phyloP scores from a whole-genome alignment of 2,888 invertebrate species.

The Liopterus haemorrhoidalis region DNA sequence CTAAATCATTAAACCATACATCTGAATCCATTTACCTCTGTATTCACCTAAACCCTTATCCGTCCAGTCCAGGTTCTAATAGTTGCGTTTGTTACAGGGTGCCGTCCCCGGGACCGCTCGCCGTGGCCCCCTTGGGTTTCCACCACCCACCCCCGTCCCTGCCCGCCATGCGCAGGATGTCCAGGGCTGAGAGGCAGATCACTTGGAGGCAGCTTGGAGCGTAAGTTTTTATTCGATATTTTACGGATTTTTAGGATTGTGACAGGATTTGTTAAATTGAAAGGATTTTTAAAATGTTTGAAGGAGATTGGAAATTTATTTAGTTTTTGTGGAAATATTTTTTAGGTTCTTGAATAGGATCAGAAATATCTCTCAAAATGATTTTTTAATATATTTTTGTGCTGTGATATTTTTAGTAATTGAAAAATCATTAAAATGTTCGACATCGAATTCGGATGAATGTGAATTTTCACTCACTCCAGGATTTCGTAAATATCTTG shows the following conservation, averaged over 20 bases:
- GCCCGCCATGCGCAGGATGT: conserved; percentile 54
- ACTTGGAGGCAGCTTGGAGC: conserved; percentile 62
- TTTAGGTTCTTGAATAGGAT: conserved; percentile 5
- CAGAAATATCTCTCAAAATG: conserved; percentile 3
- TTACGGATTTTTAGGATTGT: no score
- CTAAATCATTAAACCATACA: no score
- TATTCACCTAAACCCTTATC: no score
- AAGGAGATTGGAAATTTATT: no score
- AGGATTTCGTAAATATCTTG: no score
- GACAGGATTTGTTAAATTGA: no score
- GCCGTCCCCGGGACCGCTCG: conserved; percentile 48
- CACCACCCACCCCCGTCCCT: conserved; percentile 50
- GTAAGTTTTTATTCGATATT: conserved; percentile 52
- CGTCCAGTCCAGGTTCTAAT: no score
- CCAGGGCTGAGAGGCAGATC: conserved; percentile 51
- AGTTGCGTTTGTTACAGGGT: conserved; percentile 41
- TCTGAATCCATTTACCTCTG: no score
- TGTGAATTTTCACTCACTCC: no score
- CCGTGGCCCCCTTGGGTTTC: conserved; percentile 54
- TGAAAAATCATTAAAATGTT: no score
- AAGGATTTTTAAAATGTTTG: no score
- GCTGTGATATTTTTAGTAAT: conserved; percentile 18
- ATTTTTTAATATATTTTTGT: conserved; percentile 14
- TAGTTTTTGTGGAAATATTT: not conserved
- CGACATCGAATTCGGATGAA: no score